Evolutionary conservation across 2,113 vertebrate genomes (phyloP), one percentile per base, ranked within the genome.

Genomic region (Fukomys damarensis): DNA sequence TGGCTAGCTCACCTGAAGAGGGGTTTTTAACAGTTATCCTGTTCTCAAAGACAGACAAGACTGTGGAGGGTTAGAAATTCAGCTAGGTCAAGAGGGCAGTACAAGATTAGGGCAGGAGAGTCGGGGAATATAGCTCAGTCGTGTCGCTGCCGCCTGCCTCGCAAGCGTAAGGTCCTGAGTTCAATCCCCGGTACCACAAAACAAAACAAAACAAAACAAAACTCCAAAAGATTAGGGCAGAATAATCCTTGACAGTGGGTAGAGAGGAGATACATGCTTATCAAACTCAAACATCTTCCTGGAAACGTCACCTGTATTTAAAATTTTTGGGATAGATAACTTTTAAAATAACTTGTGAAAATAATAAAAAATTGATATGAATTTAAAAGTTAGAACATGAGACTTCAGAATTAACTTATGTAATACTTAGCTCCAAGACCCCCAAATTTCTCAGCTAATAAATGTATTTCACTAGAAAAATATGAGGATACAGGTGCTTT

Each of bases 291-390:
- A 79, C 26, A 32, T 82, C 68, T 93, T 66, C 24, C 46, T 77
- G 77, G 49, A 68, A 49, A 77, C 76, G 77, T 92, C 58, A 81
- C 28, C 70, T 95, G 24, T 92, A 76, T 61, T 92, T 83, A 63
- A 22, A 82, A 56, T 65, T 83, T 92, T 76, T 35, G 58, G 13
- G 32, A 38, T 76, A 76, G 68, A 59, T 61, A 92, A 13, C 49
- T 85, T 66, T 95, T 59, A 91, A 95, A 70, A 66, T 79, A 95
- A 66, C 24, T 66, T 24, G 70, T 24, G 81, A 76, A 61, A 56
- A 68, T 4, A 54, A 81, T 74, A 35, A 61, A 81, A 74, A 87
- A 56, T 95, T 28, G 46, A 56, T 61, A 19, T 72, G 43, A 52
- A 86, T 72, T 81, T 86, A 72, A 59, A 86, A 70, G 72, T 91